These are phyloP conservation scores for Stegastes partitus DNA, from an alignment of 2,113 vertebrate genomes.

Conservation along the genomic window DNA sequence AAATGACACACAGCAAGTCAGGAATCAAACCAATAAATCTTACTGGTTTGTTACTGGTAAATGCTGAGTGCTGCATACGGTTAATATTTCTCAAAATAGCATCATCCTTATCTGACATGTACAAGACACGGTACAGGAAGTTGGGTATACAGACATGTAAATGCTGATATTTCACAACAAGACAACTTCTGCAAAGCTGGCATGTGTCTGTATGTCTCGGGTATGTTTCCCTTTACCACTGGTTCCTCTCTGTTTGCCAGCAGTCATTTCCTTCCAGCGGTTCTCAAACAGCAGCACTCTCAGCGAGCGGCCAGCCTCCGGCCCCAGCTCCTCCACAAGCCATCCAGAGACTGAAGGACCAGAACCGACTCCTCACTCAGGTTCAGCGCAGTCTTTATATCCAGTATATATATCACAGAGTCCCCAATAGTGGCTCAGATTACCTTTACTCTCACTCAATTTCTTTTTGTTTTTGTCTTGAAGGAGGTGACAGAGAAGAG, in stretches of 20 bases:
- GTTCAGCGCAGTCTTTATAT: slow-evolving; percentile 50
- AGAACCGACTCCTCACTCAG: slow-evolving; percentile 96
- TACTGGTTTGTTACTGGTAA: not conserved
- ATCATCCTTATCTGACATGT: not conserved
- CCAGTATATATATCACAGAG: no score
- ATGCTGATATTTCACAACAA: not conserved
- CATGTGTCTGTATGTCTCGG: not conserved
- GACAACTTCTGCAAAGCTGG: not conserved
- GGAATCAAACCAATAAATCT: no score
- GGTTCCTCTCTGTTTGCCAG: slow-evolving; percentile 24
- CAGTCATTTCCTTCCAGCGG: slow-evolving; percentile 77
- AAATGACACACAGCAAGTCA: no score
- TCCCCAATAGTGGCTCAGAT: not conserved
- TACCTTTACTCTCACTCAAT: not conserved
- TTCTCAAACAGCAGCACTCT: slow-evolving; percentile 31
- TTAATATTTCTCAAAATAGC: slow-evolving; percentile 2
- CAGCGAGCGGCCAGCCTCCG: slow-evolving; percentile 64
- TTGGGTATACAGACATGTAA: not conserved
- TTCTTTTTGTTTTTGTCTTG: not conserved
- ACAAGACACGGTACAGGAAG: not conserved
- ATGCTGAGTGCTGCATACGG: not conserved
- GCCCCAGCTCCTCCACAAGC: slow-evolving; percentile 86
- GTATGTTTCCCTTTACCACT: not conserved
- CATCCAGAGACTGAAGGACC: slow-evolving; percentile 93
- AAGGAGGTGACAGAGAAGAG: slow-evolving; percentile 96